A percentile compares a stretch with the other conserved stretches of the same genome.
phyloP scores from a whole-genome alignment of 2,113 vertebrate species.

The Lontra canadensis region DNA sequence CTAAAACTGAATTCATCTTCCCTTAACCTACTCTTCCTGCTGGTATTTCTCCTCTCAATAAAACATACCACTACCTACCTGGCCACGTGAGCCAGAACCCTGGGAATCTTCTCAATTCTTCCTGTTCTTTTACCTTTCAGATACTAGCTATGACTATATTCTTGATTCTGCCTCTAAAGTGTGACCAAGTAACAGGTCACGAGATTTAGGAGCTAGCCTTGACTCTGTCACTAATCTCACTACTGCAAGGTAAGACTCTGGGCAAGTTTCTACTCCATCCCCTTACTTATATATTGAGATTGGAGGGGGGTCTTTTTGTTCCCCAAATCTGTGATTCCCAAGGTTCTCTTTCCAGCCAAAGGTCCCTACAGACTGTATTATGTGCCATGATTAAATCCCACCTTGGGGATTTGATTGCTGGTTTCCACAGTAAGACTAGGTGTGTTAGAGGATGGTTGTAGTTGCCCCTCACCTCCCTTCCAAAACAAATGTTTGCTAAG shows the following conservation, averaged over 20 bases:
- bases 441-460: background rate
- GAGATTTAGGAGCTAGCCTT: background rate
- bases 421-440: background rate
- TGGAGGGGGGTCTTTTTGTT: background rate
- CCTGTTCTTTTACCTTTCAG: constrained; percentile 19
- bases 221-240: constrained; percentile 1
- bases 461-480: background rate
- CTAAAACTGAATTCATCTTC: constrained; percentile 35
- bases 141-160: background rate
- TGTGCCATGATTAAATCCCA: background rate
- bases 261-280: background rate
- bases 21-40: background rate
- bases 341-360: constrained; percentile 32
- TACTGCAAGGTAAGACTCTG: background rate
- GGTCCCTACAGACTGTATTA: background rate
- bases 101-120: background rate
- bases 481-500: constrained; percentile 45
- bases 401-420: background rate
- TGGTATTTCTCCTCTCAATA: background rate
- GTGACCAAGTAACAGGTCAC: background rate
- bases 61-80: background rate
- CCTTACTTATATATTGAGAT: constrained; percentile 6
- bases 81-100: background rate
- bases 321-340: constrained; percentile 13
- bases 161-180: constrained; percentile 42